Evolutionary conservation across 2,797 vertebrate species (phyloP), one percentile per base, ranked within the genome.

Genomic region (Mareca strepera): DNA sequence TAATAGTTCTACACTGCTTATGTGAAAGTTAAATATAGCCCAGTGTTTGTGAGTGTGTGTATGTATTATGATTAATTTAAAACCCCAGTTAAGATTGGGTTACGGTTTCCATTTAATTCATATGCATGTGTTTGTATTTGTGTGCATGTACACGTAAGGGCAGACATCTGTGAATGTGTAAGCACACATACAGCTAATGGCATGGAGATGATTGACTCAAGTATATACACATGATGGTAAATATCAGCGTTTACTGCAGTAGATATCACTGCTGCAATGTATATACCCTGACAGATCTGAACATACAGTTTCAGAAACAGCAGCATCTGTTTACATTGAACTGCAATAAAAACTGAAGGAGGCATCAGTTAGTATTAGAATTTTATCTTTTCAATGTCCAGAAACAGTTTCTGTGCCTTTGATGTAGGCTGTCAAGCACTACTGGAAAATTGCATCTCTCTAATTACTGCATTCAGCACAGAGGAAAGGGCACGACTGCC

Each of bases 371-470:
- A 88, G 75, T 87, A 93, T 96, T 91, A 96, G 91, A 94, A 93
- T 95, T 94, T 96, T 96, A 94, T 97, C 96, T 97, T 97, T 96
- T 91, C 90, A 96, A 88, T 88, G 90, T 97, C 96, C 96, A 96
- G 96, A 94, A 96, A 91, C 81, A 35, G 93, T 96, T 95, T 95
- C 93, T 89, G 82, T 80, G 88, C 82, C 95, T 97, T 97, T 97
- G 96, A 97, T 96, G 96, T 96, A 84, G 82, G 44, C 83, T 94
- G 94, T 94, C 90, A 96, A 88, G 76, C 84, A 68, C 84, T 95
- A 94, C 95, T 96, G 94, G 96, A 96, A 96, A 96, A 96, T 86
- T 89, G 88, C 91, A 86, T 93, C 75, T 85, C 88, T 91, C 90
- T 89, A 88, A 96, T 94, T 94, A 88, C 84, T 0, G 3, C 79